These are phyloP conservation scores for Zosterops hypoxanthus DNA, from an alignment of 2,113 vertebrate genomes.

Conservation along the genomic window DNA sequence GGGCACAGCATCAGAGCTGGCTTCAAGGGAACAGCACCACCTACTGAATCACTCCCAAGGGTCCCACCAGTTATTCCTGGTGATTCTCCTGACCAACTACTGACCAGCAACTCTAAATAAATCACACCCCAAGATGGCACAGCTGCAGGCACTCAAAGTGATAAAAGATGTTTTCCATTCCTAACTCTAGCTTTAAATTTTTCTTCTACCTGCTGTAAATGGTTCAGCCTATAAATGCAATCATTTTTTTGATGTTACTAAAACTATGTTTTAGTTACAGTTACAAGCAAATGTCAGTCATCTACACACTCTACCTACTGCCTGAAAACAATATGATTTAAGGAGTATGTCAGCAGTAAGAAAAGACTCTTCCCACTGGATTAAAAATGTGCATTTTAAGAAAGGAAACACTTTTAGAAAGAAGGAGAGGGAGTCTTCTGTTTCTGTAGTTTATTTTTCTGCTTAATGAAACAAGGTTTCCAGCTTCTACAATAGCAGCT, in stretches of 20 bases:
- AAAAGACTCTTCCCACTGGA: slow-evolving; percentile 69
- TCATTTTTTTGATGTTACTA: slow-evolving; percentile 58
- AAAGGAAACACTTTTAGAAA: slow-evolving; percentile 61
- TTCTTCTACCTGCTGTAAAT: slow-evolving; percentile 10
- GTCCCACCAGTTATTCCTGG: background rate
- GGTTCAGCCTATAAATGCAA: slow-evolving; percentile 43
- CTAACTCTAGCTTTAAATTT: background rate
- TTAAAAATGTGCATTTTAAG: slow-evolving; percentile 71
- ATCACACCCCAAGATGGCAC: background rate
- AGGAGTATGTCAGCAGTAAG: slow-evolving; percentile 68
- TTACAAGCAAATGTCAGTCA: slow-evolving; percentile 68
- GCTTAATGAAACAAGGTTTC: slow-evolving; percentile 67
- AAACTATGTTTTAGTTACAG: slow-evolving; percentile 67
- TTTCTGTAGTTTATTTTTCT: slow-evolving; percentile 72
- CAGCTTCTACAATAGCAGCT: slow-evolving; percentile 61
- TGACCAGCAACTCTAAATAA: background rate
- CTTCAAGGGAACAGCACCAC: slow-evolving; percentile 33
- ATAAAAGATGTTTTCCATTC: background rate
- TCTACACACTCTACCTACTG: slow-evolving; percentile 60
- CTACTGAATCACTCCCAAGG: background rate
- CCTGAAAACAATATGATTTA: slow-evolving; percentile 69
- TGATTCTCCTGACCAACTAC: background rate
- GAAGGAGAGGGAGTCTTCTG: slow-evolving; percentile 67
- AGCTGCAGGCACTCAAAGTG: background rate
- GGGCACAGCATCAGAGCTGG: background rate